Evolutionary conservation across 2,888 invertebrate genomes (phyloP).

Genomic region (Rutpela maculata): DNA sequence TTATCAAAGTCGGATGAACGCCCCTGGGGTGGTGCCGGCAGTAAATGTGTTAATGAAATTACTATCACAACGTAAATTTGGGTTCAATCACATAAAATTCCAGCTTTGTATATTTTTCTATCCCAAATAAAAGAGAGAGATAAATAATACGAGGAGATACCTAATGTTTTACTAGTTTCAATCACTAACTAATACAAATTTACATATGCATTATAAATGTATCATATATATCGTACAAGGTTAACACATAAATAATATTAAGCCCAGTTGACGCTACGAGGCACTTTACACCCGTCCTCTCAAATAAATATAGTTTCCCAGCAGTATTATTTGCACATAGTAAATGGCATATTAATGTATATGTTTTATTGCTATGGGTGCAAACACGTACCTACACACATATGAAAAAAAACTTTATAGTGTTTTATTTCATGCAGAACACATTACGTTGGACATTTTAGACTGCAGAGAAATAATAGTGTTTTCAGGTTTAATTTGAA

Average conservation of each 20-base stretch:
- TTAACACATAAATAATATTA: background rate
- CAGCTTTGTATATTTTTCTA: too few relatives aligned
- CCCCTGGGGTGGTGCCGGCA: too few relatives aligned
- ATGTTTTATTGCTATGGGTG: conserved; percentile 11
- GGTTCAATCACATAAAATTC: too few relatives aligned
- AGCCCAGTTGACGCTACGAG: background rate
- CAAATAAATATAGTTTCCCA: conserved; percentile 24
- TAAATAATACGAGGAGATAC: too few relatives aligned
- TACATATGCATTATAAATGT: background rate
- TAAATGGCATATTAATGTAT: conserved; percentile 23
- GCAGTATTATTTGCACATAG: conserved; percentile 9
- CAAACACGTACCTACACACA: background rate
- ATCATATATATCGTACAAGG: background rate
- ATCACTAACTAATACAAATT: background rate
- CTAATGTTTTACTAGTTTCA: too few relatives aligned
- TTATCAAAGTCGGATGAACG: too few relatives aligned
- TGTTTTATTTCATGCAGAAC: conserved; percentile 24
- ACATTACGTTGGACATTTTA: conserved; percentile 22
- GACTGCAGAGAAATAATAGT: conserved; percentile 3
- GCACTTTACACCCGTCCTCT: background rate
- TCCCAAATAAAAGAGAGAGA: too few relatives aligned
- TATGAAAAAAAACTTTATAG: conserved; percentile 26
- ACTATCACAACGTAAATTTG: too few relatives aligned
- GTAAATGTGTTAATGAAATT: too few relatives aligned
- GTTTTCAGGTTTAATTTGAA: conserved; percentile 24